phyloP scores from a whole-genome alignment of 2,113 vertebrate species.

The Carlito syrichta region DNA sequence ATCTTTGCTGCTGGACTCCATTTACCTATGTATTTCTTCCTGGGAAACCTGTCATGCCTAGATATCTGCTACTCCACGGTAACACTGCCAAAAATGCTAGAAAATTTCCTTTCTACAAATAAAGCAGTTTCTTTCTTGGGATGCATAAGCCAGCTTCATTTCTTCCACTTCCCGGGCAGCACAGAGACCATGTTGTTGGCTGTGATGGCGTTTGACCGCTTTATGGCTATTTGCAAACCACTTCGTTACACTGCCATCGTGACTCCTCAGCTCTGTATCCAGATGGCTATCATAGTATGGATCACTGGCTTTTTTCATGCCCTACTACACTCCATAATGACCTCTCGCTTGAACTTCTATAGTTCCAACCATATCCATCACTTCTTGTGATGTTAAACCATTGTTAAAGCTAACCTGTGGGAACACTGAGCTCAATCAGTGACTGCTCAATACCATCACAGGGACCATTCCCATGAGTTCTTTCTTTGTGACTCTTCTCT shows the following conservation, averaged over 20 bases:
- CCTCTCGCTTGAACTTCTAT: slow-evolving; percentile 47
- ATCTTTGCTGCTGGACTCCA: not conserved
- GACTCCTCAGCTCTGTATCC: not conserved
- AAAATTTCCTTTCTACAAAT: not conserved
- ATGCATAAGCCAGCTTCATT: slow-evolving; percentile 57
- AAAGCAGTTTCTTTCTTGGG: slow-evolving; percentile 49
- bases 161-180: slow-evolving; percentile 46
- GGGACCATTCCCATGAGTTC: slow-evolving; percentile 7
- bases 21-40: slow-evolving; percentile 67
- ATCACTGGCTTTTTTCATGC: slow-evolving; percentile 47
- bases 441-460: slow-evolving; percentile 29
- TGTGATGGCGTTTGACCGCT: slow-evolving; percentile 51
- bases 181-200: slow-evolving; percentile 44
- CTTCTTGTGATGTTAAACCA: slow-evolving; percentile 68
- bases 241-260: slow-evolving; percentile 34
- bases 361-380: not conserved
- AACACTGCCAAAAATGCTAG: slow-evolving; percentile 58
- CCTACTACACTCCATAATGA: slow-evolving; percentile 40
- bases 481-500: slow-evolving; percentile 50
- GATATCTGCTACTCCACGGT: slow-evolving; percentile 42
- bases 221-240: slow-evolving; percentile 50
- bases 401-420: slow-evolving; percentile 53
- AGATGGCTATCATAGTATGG: not conserved
- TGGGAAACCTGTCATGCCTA: slow-evolving; percentile 61
- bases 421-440: slow-evolving; percentile 36